Percentiles rank a stretch among this genome's conserved stretches.
Conservation (phyloP, 2,888 invertebrate genomes). For the Galeruca laticollis region DNA sequence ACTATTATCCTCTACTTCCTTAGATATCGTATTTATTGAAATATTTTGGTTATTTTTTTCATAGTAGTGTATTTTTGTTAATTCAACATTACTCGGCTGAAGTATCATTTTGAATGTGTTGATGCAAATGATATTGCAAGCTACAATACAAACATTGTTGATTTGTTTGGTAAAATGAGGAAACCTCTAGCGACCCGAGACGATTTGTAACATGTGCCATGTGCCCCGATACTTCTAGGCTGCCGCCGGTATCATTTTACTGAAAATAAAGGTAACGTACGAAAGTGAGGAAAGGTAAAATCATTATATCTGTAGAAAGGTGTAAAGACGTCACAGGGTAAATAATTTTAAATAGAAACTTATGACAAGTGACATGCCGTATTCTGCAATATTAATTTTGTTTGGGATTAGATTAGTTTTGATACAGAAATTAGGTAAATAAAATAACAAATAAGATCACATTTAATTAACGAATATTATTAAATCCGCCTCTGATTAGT, state of each 20-base stretch:
- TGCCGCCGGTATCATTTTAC: background rate
- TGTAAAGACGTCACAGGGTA: no score
- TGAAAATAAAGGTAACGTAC: slow-evolving; percentile 5
- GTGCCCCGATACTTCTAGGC: slow-evolving; percentile 20
- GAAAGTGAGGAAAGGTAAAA: slow-evolving; percentile 18
- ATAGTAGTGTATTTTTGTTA: slow-evolving; percentile 63
- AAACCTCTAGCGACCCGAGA: slow-evolving; percentile 22
- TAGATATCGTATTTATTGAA: slow-evolving; percentile 57
- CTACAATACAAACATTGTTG: slow-evolving; percentile 39
- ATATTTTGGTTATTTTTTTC: slow-evolving; percentile 50
- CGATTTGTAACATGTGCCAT: slow-evolving; percentile 30
- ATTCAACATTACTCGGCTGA: slow-evolving; percentile 57
- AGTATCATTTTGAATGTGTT: slow-evolving; percentile 49
- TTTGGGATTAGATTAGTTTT: no score
- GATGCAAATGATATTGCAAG: background rate
- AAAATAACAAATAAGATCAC: no score
- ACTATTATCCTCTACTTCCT: slow-evolving; percentile 56
- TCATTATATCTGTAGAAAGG: background rate
- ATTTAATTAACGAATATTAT: no score
- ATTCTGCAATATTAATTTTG: no score
- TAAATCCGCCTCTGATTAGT: no score
- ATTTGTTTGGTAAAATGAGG: slow-evolving; percentile 10
- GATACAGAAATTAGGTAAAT: no score
- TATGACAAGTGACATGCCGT: no score
- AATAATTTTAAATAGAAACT: no score